Evolutionary conservation across 2,113 vertebrate genomes (phyloP).

Genomic region (Butastur rufipennis): DNA sequence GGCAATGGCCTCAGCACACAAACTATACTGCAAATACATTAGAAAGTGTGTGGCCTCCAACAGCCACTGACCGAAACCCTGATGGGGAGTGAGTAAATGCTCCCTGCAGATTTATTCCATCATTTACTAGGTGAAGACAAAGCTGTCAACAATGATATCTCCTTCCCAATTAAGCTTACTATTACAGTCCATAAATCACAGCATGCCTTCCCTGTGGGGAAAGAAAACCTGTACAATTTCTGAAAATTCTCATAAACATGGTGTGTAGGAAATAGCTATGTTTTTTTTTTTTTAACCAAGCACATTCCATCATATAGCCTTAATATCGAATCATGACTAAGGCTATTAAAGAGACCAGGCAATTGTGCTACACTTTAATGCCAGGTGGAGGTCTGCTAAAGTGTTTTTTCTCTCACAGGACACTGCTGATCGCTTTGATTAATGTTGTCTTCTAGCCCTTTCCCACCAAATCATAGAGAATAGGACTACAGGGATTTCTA

Average conservation of each 20-base stretch:
- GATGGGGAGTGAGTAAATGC: neutral
- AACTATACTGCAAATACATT: neutral
- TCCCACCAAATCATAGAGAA: neutral
- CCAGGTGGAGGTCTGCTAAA: neutral
- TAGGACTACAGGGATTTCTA: neutral
- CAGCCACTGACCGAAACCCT: neutral
- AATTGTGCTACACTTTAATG: neutral
- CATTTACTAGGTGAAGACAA: slow-evolving; percentile 49
- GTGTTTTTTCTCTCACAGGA: neutral
- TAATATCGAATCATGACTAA: neutral
- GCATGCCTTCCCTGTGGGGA: neutral
- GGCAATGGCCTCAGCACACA: neutral
- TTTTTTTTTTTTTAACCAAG: neutral
- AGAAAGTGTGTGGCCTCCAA: slow-evolving; percentile 8
- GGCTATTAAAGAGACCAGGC: neutral
- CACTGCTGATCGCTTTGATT: neutral
- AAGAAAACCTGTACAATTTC: slow-evolving; percentile 1
- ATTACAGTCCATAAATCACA: slow-evolving; percentile 45
- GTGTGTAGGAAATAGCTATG: neutral
- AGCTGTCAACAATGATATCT: slow-evolving; percentile 44
- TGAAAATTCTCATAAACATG: slow-evolving; percentile 16
- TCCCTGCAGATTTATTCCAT: slow-evolving; percentile 17
- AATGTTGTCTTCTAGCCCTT: neutral
- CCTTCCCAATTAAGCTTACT: slow-evolving; percentile 43
- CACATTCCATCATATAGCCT: neutral